Percentiles rank a stretch among this genome's conserved stretches.
phyloP scores from a whole-genome alignment of 2,797 vertebrate species.

The Chlorospingus flavigularis region DNA sequence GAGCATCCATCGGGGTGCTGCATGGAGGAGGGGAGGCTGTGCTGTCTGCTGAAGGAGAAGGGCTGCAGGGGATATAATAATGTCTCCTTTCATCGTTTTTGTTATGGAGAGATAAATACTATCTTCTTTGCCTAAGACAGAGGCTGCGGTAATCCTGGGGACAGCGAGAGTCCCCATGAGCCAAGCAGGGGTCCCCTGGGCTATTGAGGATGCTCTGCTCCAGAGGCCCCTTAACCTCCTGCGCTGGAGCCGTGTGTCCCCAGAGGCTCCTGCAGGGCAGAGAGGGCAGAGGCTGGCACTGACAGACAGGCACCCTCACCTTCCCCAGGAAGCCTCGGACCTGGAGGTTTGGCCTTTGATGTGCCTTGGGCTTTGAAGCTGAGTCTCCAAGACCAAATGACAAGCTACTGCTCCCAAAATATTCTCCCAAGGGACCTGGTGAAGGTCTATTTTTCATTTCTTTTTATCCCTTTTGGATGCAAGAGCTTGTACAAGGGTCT shows the following conservation, averaged over 20 bases:
- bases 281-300: neutral
- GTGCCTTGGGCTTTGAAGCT: neutral
- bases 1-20: accelerated
- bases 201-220: neutral
- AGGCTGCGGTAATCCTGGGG: neutral
- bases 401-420: neutral
- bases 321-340: neutral
- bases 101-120: too few relatives aligned
- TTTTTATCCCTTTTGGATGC: neutral
- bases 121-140: neutral
- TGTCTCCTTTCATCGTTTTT: neutral
- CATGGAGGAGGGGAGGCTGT: neutral
- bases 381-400: neutral
- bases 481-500: neutral
- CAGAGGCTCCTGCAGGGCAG: neutral
- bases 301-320: neutral
- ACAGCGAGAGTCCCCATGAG: neutral
- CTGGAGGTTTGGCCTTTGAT: neutral
- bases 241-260: neutral
- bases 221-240: neutral
- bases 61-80: neutral
- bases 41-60: neutral
- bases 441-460: neutral
- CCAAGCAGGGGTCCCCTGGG: neutral
- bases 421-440: too few relatives aligned